Evolutionary conservation across 30 jellyfish, hydroid and myxozoan genomes (phyloP), one percentile per base, ranked within the genome.

Genomic region (Cassiopea xamachana): DNA sequence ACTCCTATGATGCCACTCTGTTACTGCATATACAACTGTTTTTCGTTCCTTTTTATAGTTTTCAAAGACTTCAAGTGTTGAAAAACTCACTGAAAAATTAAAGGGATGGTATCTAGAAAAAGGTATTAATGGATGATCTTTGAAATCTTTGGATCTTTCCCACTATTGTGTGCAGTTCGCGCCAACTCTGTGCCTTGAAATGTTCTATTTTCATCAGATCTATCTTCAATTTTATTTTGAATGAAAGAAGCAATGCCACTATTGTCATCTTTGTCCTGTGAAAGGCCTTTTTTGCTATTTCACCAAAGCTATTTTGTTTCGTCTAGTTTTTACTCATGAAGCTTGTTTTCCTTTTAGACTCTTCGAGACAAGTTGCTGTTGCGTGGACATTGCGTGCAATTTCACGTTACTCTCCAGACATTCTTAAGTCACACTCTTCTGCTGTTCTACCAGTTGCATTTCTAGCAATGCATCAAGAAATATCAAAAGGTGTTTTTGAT

Each of bases 361-460:
- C 87, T 17, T 46, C 96, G 14, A 68, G 89, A 7, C 97, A 89
- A 60, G 7, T 82, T 75, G 84, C 98, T 2, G 95, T 93, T 58
- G 94, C 97, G 12, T 90, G 96, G 96, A 60, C 94, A 12, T 77
- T 94, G 46, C 91, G 87, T 44, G 97, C 97, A n/a, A 90, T 94
- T 80, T 75, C 97, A 27, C 85, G 93, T 60, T 89, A 90, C 70
- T 94, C 98, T 14, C 90, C 92, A 1, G 98, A 94, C 62, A 85
- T 82, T 46, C 73, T 89, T 51, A 81, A 81, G 46, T 62, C 92
- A 9, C 96, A 94, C 74, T 86, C 93, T 47, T 51, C 94, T 68
- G 51, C 75, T 61, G 91, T 82, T 15, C 43, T 94, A 16, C 98
- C 98, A 7, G 45, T 94, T 47, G 97, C 87, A 19, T 90, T 94